These are phyloP conservation scores for Phymorhynchus buccinoides DNA, from an alignment of 1,140 invertebrate species.

Conservation along the genomic window DNA sequence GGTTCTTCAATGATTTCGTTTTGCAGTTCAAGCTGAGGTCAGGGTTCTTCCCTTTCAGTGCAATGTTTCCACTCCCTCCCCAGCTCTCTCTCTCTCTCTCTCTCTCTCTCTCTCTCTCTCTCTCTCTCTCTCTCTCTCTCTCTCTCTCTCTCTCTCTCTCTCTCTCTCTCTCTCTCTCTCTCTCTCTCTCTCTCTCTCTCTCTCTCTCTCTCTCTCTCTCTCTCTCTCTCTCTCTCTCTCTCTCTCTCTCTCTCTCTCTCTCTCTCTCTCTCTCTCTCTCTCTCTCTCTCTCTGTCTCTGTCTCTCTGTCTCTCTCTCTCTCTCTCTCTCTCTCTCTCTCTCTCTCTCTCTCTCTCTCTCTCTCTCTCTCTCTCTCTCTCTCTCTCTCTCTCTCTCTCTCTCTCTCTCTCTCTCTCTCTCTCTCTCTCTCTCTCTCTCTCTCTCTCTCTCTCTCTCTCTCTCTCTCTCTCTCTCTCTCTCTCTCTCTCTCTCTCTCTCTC, in stretches of 20 bases:
- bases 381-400: background rate
- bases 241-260: background rate
- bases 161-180: background rate
- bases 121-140: constrained; percentile 2
- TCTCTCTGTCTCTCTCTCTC: background rate
- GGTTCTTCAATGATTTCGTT: background rate
- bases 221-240: background rate
- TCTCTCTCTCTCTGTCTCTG: background rate
- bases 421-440: background rate
- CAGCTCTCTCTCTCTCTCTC: background rate
- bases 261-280: background rate
- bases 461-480: background rate
- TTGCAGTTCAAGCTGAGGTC: background rate
- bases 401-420: background rate
- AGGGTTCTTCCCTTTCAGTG: background rate
- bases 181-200: background rate
- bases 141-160: background rate
- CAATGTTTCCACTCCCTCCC: background rate
- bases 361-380: background rate
- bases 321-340: background rate
- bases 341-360: background rate
- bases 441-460: background rate
- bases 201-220: background rate
- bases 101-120: background rate
- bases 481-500: background rate